phyloP scores from a whole-genome alignment of 2,797 vertebrate genomes.

The Parotocinclus haroldoi region DNA sequence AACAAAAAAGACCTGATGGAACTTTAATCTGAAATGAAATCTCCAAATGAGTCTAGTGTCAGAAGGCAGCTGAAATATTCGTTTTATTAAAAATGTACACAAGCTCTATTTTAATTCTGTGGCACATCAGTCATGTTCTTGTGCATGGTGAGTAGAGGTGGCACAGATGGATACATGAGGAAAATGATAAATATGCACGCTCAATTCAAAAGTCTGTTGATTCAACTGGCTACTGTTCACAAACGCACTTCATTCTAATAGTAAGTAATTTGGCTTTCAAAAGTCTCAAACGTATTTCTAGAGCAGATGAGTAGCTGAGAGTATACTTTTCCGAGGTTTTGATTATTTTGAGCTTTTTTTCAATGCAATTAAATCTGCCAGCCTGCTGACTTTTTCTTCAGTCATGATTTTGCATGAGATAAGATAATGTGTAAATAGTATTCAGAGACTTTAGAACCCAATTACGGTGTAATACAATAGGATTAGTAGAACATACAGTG shows the following conservation, averaged over 20 bases:
- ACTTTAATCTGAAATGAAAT: conserved; percentile 67
- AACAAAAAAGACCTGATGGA: conserved; percentile 58
- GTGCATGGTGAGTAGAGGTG: conserved; percentile 57
- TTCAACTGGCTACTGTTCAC: no score
- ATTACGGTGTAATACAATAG: no score
- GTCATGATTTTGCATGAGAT: no score
- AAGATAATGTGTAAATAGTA: no score
- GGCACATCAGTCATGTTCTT: conserved; percentile 67
- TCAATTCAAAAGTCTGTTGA: not conserved
- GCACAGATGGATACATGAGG: conserved; percentile 49
- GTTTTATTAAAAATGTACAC: conserved; percentile 76
- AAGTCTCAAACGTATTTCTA: conserved; percentile 10
- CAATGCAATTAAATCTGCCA: not conserved
- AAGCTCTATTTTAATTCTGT: conserved; percentile 75
- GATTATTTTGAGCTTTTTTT: not conserved
- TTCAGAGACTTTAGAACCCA: no score
- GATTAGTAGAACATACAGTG: no score
- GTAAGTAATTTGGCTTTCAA: conserved; percentile 9
- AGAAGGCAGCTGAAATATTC: conserved; percentile 70
- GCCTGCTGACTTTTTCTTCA: no score
- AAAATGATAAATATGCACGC: not conserved
- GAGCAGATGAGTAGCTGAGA: not conserved
- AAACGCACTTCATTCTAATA: not conserved
- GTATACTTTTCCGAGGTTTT: not conserved
- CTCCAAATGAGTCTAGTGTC: conserved; percentile 70